Conservation (phyloP, 2,888 invertebrate genomes). For the Sminthurides aquaticus region DNA sequence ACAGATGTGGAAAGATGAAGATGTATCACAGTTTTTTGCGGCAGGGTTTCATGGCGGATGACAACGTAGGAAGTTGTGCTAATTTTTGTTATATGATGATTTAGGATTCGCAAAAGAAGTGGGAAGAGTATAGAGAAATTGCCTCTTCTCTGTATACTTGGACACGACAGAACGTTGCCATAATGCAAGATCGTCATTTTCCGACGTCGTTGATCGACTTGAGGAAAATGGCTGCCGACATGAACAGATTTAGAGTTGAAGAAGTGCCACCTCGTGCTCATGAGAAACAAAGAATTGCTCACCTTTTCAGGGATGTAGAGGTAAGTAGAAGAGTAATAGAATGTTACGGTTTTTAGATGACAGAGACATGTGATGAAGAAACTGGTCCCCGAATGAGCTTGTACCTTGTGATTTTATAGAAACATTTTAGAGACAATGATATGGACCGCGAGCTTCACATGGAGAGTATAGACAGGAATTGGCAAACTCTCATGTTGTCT, state of each 20-base stretch:
- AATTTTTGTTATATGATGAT: not conserved
- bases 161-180: constrained; percentile 81
- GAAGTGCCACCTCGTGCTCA: constrained; percentile 85
- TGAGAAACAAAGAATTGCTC: constrained; percentile 79
- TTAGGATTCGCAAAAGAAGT: constrained; percentile 73
- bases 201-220: constrained; percentile 88
- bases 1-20: too few relatives aligned
- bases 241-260: constrained; percentile 85
- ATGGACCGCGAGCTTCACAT: constrained; percentile 82
- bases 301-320: constrained; percentile 77
- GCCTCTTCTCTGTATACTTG: constrained; percentile 80
- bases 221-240: constrained; percentile 87
- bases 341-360: too few relatives aligned
- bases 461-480: constrained; percentile 76
- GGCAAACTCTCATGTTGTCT: constrained; percentile 78
- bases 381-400: too few relatives aligned
- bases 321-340: constrained; percentile 46
- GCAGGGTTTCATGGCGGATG: too few relatives aligned
- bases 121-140: constrained; percentile 83
- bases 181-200: constrained; percentile 83
- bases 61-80: not conserved
- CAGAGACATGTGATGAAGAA: not conserved
- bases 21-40: too few relatives aligned
- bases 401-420: constrained; percentile 50
- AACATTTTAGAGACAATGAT: constrained; percentile 82